Evolutionary conservation across 2,888 invertebrate species (phyloP).

Genomic region (Erannis defoliaria): DNA sequence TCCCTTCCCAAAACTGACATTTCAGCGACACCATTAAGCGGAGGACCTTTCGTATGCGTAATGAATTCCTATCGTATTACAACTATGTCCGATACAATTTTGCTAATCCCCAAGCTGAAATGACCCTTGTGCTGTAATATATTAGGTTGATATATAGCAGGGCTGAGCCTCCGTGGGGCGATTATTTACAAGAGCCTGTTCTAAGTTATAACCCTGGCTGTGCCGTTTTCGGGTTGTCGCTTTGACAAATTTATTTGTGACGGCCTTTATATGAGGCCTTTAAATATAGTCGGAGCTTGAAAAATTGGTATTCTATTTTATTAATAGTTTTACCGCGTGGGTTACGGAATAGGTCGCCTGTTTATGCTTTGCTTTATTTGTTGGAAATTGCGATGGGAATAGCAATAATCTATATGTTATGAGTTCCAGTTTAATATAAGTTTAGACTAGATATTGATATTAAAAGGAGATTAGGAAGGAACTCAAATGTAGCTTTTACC

Average conservation of each 20-base stretch:
- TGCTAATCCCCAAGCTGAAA: slow-evolving; percentile 45
- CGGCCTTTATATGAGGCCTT: slow-evolving; percentile 58
- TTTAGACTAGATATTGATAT: no score
- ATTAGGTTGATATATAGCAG: slow-evolving; percentile 44
- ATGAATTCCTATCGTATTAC: slow-evolving; percentile 68
- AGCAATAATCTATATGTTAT: not conserved
- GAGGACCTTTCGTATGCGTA: slow-evolving; percentile 66
- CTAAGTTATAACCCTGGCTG: slow-evolving; percentile 61
- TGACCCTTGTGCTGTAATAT: slow-evolving; percentile 42
- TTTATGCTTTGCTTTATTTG: not conserved
- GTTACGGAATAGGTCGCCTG: slow-evolving; percentile 16
- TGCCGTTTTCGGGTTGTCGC: slow-evolving; percentile 62
- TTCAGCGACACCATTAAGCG: slow-evolving; percentile 56
- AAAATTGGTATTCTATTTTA: slow-evolving; percentile 54
- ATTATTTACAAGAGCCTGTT: slow-evolving; percentile 61
- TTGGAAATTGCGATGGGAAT: not conserved
- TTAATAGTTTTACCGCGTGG: slow-evolving; percentile 34
- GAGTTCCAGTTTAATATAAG: no score
- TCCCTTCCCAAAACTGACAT: slow-evolving; percentile 52
- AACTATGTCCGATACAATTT: slow-evolving; percentile 55
- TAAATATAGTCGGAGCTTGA: slow-evolving; percentile 57
- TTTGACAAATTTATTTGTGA: slow-evolving; percentile 69
- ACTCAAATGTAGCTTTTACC: no score
- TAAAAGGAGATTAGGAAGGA: no score
- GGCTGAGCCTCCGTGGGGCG: slow-evolving; percentile 46